Conservation (phyloP, 2,797 vertebrate genomes). For the Hypotaenidia philippensis region DNA sequence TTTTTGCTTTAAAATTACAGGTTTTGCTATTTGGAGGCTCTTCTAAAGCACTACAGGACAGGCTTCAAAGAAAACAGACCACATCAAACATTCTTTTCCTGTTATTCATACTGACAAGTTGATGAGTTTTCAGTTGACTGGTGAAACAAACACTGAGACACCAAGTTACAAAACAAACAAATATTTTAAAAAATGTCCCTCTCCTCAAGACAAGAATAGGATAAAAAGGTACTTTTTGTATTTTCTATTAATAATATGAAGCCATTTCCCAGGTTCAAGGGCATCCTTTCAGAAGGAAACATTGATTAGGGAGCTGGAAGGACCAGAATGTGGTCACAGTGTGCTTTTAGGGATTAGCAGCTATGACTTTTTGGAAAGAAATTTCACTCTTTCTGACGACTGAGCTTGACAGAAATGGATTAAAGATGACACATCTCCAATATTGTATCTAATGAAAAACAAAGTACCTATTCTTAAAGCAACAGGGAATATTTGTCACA, state of each 20-base stretch:
- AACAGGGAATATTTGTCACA: constrained; percentile 3
- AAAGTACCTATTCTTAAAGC: constrained; percentile 8
- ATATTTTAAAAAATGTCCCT: neutral
- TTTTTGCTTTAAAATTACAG: neutral
- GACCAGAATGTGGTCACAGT: neutral
- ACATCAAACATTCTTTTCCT: neutral
- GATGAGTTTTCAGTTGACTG: neutral
- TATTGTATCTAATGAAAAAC: constrained; percentile 1
- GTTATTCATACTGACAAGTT: neutral
- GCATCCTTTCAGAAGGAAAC: neutral
- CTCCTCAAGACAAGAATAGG: neutral
- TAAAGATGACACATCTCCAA: constrained; percentile 55
- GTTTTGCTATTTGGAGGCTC: neutral
- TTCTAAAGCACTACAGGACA: neutral
- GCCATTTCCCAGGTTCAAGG: neutral
- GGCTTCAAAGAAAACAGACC: neutral
- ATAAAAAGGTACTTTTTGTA: neutral
- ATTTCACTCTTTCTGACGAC: constrained; percentile 38
- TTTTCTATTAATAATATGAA: neutral
- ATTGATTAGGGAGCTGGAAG: neutral
- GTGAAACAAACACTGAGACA: neutral
- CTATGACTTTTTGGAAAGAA: constrained; percentile 1
- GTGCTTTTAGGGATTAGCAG: constrained; percentile 27
- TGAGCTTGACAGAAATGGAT: constrained; percentile 35
- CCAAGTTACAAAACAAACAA: neutral